Evolutionary conservation across 2,113 vertebrate species (phyloP).

Genomic region (Pelvicachromis taeniatus): DNA sequence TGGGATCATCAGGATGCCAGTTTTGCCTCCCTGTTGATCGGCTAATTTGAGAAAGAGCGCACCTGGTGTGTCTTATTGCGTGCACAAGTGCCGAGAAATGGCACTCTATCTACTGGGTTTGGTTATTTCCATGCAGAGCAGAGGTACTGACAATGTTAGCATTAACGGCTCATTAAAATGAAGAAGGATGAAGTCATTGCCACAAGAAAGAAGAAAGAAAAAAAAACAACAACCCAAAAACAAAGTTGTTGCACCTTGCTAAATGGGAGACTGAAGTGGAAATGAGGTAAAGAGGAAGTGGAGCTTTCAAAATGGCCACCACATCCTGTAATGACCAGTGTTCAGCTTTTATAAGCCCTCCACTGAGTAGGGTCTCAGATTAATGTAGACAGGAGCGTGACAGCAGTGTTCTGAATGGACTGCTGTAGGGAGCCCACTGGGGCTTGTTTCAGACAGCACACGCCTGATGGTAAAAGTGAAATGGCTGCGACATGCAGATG

Average conservation of each 20-base stretch:
- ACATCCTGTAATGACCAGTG: slow-evolving; percentile 29
- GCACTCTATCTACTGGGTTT: slow-evolving; percentile 45
- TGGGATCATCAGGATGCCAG: slow-evolving; percentile 71
- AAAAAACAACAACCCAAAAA: not conserved
- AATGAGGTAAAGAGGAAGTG: slow-evolving; percentile 30
- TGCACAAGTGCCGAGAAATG: slow-evolving; percentile 60
- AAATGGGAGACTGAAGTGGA: slow-evolving; percentile 4
- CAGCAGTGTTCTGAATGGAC: slow-evolving; percentile 58
- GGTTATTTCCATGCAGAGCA: slow-evolving; percentile 63
- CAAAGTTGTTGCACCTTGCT: slow-evolving; percentile 28
- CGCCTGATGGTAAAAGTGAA: slow-evolving; percentile 60
- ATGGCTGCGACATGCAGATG: slow-evolving; percentile 63
- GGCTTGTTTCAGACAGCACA: slow-evolving; percentile 46
- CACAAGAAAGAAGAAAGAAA: not conserved
- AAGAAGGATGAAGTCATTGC: slow-evolving; percentile 54
- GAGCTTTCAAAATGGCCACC: slow-evolving; percentile 51
- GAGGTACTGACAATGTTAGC: slow-evolving; percentile 59
- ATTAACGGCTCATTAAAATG: slow-evolving; percentile 68
- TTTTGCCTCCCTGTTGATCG: slow-evolving; percentile 77
- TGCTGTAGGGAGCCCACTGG: slow-evolving; percentile 45
- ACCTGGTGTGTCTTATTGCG: slow-evolving; percentile 77
- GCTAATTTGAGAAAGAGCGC: slow-evolving; percentile 75
- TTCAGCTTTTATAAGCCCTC: slow-evolving; percentile 50
- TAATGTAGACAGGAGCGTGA: slow-evolving; percentile 50
- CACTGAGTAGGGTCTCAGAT: slow-evolving; percentile 41